Conservation (phyloP, 2,113 vertebrate genomes). For the Lepidothrix coronata region DNA sequence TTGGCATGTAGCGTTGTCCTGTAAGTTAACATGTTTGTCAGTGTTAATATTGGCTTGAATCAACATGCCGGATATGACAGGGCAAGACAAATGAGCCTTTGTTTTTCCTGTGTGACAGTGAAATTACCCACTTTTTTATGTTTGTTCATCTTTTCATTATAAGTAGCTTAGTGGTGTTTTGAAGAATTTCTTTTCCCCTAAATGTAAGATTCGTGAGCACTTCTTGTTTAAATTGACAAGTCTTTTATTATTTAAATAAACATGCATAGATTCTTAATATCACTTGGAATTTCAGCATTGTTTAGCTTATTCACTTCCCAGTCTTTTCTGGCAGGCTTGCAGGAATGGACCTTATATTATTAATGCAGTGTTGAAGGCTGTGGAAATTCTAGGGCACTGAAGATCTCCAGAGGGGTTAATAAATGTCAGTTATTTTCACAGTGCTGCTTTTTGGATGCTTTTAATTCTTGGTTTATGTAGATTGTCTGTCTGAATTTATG, state of each 20-base stretch:
- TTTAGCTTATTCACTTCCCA: conserved; percentile 70
- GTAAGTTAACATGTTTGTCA: conserved; percentile 22
- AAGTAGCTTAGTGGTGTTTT: conserved; percentile 66
- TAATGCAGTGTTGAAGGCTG: conserved; percentile 57
- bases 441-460: background rate
- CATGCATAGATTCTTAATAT: conserved; percentile 62
- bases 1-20: background rate
- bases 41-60: conserved; percentile 45
- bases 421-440: conserved; percentile 34
- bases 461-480: conserved; percentile 26
- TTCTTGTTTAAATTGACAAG: conserved; percentile 64
- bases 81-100: conserved; percentile 54
- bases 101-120: conserved; percentile 29
- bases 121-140: conserved; percentile 23
- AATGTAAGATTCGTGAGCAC: conserved; percentile 28
- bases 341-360: conserved; percentile 49
- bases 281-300: conserved; percentile 70
- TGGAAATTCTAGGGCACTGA: conserved; percentile 48
- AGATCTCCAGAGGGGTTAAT: conserved; percentile 51
- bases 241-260: conserved; percentile 74
- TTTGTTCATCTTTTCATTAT: conserved; percentile 63
- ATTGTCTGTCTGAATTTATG: conserved; percentile 14
- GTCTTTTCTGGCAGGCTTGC: conserved; percentile 64
- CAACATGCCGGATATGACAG: conserved; percentile 4
- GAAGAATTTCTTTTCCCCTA: background rate